A percentile compares a stretch with the other conserved stretches of the same genome.
phyloP scores from a whole-genome alignment of 2,888 invertebrate genomes.

The Yponomeuta evonymella region DNA sequence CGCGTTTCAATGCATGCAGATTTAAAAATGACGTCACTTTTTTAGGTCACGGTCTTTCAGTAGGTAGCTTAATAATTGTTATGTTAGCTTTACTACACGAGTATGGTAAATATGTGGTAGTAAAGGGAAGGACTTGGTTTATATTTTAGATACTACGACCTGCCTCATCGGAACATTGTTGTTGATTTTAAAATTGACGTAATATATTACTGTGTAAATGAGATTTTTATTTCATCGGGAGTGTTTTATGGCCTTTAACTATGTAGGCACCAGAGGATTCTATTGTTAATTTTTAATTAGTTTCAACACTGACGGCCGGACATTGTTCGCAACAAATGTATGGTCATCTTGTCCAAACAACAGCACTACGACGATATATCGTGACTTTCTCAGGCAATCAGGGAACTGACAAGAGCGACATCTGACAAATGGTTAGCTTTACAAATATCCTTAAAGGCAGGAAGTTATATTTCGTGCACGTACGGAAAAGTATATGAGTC shows the following conservation, averaged over 20 bases:
- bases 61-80: neutral
- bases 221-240: neutral
- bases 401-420: neutral
- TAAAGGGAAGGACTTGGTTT: neutral
- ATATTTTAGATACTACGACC: neutral
- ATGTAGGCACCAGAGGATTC: neutral
- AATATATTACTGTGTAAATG: conserved; percentile 5
- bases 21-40: conserved; percentile 46
- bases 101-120: conserved; percentile 7
- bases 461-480: neutral
- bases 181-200: neutral
- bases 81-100: neutral
- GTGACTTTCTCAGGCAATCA: neutral
- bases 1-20: conserved; percentile 8
- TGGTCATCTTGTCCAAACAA: neutral
- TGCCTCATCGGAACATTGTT: neutral
- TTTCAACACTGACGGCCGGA: neutral
- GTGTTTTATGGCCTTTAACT: neutral
- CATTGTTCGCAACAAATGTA: no score
- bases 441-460: neutral
- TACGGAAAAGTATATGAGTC: neutral
- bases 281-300: neutral
- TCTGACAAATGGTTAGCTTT: neutral
- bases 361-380: neutral
- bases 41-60: conserved; percentile 50